Percentiles rank a stretch among this genome's conserved stretches.
phyloP scores from a whole-genome alignment of 2,797 vertebrate species.

The Oryzias dopingdopingensis region DNA sequence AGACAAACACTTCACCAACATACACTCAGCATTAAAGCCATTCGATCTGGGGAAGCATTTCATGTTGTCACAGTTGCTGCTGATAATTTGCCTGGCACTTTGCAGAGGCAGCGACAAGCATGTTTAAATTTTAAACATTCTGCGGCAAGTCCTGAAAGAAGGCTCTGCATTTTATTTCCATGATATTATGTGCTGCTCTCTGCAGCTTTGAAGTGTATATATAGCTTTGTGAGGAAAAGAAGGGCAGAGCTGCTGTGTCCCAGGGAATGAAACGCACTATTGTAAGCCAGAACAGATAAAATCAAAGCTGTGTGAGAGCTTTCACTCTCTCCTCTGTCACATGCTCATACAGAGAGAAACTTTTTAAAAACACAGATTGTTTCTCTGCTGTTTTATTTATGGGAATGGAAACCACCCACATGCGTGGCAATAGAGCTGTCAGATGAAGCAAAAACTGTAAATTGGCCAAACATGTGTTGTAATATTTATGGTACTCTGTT shows the following conservation, averaged over 20 bases:
- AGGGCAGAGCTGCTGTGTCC: constrained; percentile 15
- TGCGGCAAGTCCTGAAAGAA: constrained; percentile 49
- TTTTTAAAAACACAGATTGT: constrained; percentile 35
- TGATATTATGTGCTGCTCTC: constrained; percentile 35
- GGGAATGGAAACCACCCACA: constrained; percentile 50
- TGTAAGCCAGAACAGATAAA: constrained; percentile 29
- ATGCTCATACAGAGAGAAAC: constrained; percentile 50
- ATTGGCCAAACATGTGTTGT: constrained; percentile 59
- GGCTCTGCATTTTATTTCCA: constrained; percentile 62
- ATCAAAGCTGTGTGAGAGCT: constrained; percentile 58
- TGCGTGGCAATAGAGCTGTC: constrained; percentile 65
- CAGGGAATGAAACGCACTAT: constrained; percentile 23
- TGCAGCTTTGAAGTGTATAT: constrained; percentile 65
- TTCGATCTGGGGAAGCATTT: constrained; percentile 35
- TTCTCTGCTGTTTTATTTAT: constrained; percentile 70
- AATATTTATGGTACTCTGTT: constrained; percentile 62
- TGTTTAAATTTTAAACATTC: constrained; percentile 65
- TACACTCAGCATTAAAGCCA: constrained; percentile 34
- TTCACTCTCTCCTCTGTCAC: constrained; percentile 45
- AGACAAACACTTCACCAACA: constrained; percentile 32
- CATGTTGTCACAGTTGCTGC: constrained; percentile 40
- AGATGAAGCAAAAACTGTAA: constrained; percentile 59
- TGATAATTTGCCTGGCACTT: constrained; percentile 55
- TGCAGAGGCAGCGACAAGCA: constrained; percentile 52
- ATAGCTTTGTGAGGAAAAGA: constrained; percentile 32